A percentile compares a stretch with the other conserved stretches of the same genome.
phyloP scores from a whole-genome alignment of 1,140 invertebrate genomes.

The Lepidurus arcticus region DNA sequence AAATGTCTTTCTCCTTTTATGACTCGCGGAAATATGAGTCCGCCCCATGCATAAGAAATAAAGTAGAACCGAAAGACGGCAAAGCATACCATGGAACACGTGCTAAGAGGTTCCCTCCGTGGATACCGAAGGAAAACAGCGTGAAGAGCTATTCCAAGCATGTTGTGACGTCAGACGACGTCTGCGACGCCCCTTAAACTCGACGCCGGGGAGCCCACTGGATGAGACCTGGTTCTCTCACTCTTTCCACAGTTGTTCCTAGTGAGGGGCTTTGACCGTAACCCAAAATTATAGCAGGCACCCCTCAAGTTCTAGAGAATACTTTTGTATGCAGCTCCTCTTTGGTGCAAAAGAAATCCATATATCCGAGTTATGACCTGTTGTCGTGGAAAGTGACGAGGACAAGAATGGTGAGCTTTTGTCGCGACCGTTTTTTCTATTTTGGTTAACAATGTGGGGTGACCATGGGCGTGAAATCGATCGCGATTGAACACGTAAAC shows the following conservation, averaged over 20 bases:
- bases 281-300: neutral
- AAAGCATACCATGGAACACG: neutral
- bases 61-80: neutral
- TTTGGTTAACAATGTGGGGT: neutral
- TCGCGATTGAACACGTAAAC: neutral
- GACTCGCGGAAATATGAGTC: no score
- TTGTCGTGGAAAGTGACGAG: neutral
- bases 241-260: neutral
- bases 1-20: no score
- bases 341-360: neutral
- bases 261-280: neutral
- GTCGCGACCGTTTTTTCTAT: neutral
- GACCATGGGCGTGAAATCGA: constrained; percentile 1
- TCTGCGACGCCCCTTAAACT: constrained; percentile 11
- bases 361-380: neutral
- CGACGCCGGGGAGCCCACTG: neutral
- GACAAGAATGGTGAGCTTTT: neutral
- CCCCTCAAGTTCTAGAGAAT: neutral
- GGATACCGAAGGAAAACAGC: constrained; percentile 13
- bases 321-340: neutral
- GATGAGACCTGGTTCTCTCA: neutral
- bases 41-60: neutral
- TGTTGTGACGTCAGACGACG: neutral
- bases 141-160: constrained; percentile 18
- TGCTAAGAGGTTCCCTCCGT: constrained; percentile 2